A percentile compares a stretch with the other conserved stretches of the same genome.
These are phyloP conservation scores for Psettodes erumei DNA, from an alignment of 2,113 vertebrate genomes.

Conservation along the genomic window DNA sequence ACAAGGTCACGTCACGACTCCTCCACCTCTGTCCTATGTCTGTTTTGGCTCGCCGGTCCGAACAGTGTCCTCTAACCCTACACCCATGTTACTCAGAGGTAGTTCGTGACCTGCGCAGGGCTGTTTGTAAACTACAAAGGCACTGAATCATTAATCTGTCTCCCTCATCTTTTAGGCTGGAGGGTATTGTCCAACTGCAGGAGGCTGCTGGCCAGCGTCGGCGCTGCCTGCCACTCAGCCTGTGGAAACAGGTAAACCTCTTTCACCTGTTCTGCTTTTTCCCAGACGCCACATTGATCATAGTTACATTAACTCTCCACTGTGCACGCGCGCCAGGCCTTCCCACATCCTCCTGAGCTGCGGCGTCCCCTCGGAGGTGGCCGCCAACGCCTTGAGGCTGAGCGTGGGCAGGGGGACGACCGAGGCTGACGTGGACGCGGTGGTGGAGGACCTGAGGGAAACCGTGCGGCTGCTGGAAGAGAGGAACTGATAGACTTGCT, in stretches of 20 bases:
- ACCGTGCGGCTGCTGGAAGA: conserved; percentile 83
- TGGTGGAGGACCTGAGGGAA: conserved; percentile 89
- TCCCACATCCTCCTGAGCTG: conserved; percentile 91
- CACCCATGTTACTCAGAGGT: conserved; percentile 35
- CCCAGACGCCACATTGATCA: not conserved
- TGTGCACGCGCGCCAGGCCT: conserved; percentile 83
- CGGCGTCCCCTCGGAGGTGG: conserved; percentile 84
- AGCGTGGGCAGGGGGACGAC: conserved; percentile 90
- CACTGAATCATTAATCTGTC: conserved; percentile 70
- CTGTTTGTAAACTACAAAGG: conserved; percentile 71
- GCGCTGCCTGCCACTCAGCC: conserved; percentile 95
- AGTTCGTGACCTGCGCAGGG: conserved; percentile 58
- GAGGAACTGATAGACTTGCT: conserved; percentile 55
- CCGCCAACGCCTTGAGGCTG: conserved; percentile 89
- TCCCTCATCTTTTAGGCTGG: conserved; percentile 79
- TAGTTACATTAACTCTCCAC: conserved; percentile 5
- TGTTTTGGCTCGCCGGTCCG: conserved; percentile 9
- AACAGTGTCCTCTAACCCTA: conserved; percentile 41
- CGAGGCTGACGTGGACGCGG: conserved; percentile 86
- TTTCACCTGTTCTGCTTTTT: not conserved
- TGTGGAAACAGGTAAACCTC: conserved; percentile 84
- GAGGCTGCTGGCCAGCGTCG: conserved; percentile 90
- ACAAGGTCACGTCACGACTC: conserved; percentile 83
- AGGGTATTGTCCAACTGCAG: conserved; percentile 87
- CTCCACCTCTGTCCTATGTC: conserved; percentile 7